These are phyloP conservation scores for Spodoptera picta DNA, from an alignment of 2,888 invertebrate species.

Conservation along the genomic window DNA sequence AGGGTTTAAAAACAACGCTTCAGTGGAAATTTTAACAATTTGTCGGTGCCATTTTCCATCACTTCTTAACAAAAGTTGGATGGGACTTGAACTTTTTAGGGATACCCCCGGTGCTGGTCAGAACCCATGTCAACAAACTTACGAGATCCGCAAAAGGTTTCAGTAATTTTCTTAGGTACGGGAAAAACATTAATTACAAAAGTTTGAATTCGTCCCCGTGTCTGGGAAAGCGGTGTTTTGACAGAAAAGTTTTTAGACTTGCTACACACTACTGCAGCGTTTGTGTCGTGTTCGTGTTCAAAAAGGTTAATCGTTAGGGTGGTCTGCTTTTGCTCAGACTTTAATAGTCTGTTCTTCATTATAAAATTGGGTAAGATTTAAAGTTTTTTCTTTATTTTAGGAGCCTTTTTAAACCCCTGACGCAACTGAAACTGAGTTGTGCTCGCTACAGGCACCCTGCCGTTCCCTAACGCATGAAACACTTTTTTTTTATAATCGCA, in stretches of 20 bases:
- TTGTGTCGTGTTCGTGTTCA: slow-evolving; percentile 8
- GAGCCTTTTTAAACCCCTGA: no score
- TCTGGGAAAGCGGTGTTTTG: slow-evolving; percentile 45
- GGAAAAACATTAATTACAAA: slow-evolving; percentile 70
- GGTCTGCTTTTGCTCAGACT: no score
- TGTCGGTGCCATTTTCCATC: slow-evolving; percentile 60
- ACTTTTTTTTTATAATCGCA: no score
- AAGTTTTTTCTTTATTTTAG: no score
- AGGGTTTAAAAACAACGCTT: slow-evolving; percentile 1
- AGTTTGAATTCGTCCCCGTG: slow-evolving; percentile 60
- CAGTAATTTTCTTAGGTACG: slow-evolving; percentile 62
- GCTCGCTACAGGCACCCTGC: no score
- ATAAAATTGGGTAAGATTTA: no score
- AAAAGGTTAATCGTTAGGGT: neutral
- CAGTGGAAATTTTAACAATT: slow-evolving; percentile 53
- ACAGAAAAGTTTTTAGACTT: slow-evolving; percentile 28
- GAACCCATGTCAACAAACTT: slow-evolving; percentile 59
- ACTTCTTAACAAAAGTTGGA: slow-evolving; percentile 58
- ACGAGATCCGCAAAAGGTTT: slow-evolving; percentile 60
- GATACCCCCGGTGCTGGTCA: slow-evolving; percentile 50
- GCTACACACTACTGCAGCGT: neutral
- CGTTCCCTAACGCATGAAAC: no score
- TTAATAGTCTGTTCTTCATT: no score
- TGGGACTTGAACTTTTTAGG: slow-evolving; percentile 58
- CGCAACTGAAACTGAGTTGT: no score